Percentiles rank a stretch among this genome's conserved stretches.
Evolutionary conservation across 2,888 invertebrate genomes (phyloP).

Genomic region (Torymus auratus): DNA sequence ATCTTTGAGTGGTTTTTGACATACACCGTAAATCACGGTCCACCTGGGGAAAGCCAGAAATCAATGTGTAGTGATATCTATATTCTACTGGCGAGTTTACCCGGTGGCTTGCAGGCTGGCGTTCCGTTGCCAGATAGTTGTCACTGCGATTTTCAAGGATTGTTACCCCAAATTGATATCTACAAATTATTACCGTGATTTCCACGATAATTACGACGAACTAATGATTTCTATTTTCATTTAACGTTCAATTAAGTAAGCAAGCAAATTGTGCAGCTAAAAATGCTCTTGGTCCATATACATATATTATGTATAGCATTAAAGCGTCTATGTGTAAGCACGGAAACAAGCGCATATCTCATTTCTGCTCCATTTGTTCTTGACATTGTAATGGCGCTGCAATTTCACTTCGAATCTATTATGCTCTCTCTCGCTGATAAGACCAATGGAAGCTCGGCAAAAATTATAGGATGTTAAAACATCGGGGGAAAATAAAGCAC

Average conservation of each 20-base stretch:
- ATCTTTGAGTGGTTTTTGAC: constrained; percentile 17
- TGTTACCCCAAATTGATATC: constrained; percentile 28
- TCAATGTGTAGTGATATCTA: constrained; percentile 8
- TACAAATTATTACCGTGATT: constrained; percentile 6
- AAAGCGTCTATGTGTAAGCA: not conserved
- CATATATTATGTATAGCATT: no score
- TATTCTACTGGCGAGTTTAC: no score
- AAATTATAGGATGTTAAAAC: no score
- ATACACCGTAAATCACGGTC: constrained; percentile 3
- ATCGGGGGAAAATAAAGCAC: no score
- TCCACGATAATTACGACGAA: not conserved
- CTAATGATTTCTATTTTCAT: constrained; percentile 25
- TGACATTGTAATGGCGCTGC: constrained; percentile 1
- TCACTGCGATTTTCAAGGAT: constrained; percentile 25
- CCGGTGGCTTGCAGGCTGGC: not conserved
- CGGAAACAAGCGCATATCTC: not conserved
- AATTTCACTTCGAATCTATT: not conserved
- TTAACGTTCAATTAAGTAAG: constrained; percentile 17
- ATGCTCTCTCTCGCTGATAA: not conserved
- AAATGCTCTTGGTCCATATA: no score
- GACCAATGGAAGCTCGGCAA: no score
- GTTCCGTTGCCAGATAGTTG: constrained; percentile 16
- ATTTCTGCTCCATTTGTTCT: not conserved
- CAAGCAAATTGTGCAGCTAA: not conserved
- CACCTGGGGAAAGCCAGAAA: constrained; percentile 6